A percentile compares a stretch with the other conserved stretches of the same genome.
Conservation (phyloP, 2,888 invertebrate genomes). For the Podabrus alpinus region DNA sequence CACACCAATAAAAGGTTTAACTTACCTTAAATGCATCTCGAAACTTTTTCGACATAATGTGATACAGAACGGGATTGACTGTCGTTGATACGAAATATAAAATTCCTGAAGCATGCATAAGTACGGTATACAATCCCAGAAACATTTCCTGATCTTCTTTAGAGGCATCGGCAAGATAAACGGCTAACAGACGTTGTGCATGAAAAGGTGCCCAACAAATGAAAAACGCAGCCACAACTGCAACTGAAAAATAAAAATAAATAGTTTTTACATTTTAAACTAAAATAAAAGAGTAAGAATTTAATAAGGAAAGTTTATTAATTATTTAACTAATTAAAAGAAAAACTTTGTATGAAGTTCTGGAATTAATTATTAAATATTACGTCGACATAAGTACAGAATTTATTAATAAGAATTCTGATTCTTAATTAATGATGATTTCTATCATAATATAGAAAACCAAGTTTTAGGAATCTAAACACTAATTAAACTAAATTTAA, state of each 20-base stretch:
- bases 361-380: no score
- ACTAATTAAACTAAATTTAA: neutral
- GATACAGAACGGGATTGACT: constrained; percentile 89
- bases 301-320: neutral
- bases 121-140: constrained; percentile 33
- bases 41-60: constrained; percentile 92
- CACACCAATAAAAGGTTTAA: neutral
- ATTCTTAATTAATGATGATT: no score
- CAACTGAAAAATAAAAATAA: constrained; percentile 63
- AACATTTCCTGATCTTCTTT: constrained; percentile 32
- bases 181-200: constrained; percentile 83
- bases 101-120: constrained; percentile 84
- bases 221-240: constrained; percentile 87
- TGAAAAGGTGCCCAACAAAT: constrained; percentile 93
- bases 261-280: neutral
- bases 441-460: no score
- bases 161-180: constrained; percentile 63
- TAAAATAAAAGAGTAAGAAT: neutral
- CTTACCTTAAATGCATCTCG: constrained; percentile 88
- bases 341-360: no score
- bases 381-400: no score
- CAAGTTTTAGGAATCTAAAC: no score
- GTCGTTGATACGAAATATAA: constrained; percentile 90
- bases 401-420: no score
- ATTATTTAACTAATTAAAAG: neutral